Evolutionary conservation across 1,140 invertebrate species (phyloP), one percentile per base, ranked within the genome.

Genomic region (Sycobia sp.): DNA sequence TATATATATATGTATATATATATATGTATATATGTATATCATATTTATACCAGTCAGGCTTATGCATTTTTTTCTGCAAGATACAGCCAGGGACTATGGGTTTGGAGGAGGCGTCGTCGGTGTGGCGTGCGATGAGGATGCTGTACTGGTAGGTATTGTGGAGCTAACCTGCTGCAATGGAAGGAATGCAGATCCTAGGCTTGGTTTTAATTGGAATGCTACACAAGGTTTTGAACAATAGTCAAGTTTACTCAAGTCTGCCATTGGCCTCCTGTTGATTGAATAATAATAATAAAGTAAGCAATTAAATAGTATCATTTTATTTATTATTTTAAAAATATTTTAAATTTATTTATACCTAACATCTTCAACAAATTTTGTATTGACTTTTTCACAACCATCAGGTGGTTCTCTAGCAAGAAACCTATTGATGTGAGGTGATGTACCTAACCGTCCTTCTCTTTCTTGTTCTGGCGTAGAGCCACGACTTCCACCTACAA

Each of bases 401-500:
- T 93, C 91, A 23, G 92, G 92, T 57, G 92, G 92, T 82, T 93
- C 91, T 63, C 91, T 84, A 32, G 91, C 90, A 69, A 93, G 84
- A 79, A 93, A 93, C 76, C 88, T 88, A 74, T 91, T 91, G 74
- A 92, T 92, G 73, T 91, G 89, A 46, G 91, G 92, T 66, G 91
- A 93, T 62, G 90, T 90, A 18, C 89, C 89, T 47, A 80, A 73
- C 67, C 80, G 79, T 67, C 80, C 78, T 77, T 82, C 79, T 68
- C 78, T 76, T 65, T 87, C 84, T 65, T 86, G 82, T 58, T 86
- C 84, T 56, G 85, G 86, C 62, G 85, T 86, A 41, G 85, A 87
- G 67, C 83, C 85, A 71, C 82, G 84, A 77, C 84, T 86, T 71
- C 83, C 84, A 76, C 80, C 82, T 83, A 57, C 14, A 77, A 69